These are phyloP conservation scores for Acanthiza pusilla DNA, from an alignment of 2,797 vertebrate genomes.

Conservation along the genomic window DNA sequence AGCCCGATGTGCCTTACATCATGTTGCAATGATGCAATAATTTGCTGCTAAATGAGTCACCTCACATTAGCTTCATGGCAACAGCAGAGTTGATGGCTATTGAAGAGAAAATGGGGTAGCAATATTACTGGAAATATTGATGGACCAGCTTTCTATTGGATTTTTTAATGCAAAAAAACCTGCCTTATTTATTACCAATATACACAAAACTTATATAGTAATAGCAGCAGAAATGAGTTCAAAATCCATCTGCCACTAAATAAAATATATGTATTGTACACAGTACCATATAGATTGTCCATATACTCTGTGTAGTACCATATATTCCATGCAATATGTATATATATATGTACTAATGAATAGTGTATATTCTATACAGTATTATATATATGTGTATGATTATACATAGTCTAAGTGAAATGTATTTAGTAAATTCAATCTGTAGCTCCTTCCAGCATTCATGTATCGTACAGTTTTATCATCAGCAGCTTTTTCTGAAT, in stretches of 20 bases:
- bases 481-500: neutral
- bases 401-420: neutral
- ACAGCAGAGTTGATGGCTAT: conserved; percentile 63
- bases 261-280: neutral
- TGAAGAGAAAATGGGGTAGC: conserved; percentile 59
- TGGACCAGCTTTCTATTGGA: conserved; percentile 27
- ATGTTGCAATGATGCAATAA: conserved; percentile 77
- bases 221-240: neutral
- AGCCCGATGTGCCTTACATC: conserved; percentile 71
- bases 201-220: neutral
- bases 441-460: neutral
- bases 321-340: neutral
- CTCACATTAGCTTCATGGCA: conserved; percentile 68
- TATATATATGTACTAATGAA: neutral
- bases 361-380: neutral
- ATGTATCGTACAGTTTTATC: neutral
- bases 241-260: neutral
- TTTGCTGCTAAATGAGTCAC: conserved; percentile 70
- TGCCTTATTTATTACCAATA: conserved; percentile 27
- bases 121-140: conserved; percentile 61
- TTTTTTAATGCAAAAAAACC: conserved; percentile 30
- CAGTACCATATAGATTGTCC: neutral
- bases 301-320: neutral
- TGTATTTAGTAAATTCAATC: neutral
- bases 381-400: neutral